Base-by-base conservation (phyloP, 2,888 invertebrate genomes). In the Nomada goodeniana region DNA sequence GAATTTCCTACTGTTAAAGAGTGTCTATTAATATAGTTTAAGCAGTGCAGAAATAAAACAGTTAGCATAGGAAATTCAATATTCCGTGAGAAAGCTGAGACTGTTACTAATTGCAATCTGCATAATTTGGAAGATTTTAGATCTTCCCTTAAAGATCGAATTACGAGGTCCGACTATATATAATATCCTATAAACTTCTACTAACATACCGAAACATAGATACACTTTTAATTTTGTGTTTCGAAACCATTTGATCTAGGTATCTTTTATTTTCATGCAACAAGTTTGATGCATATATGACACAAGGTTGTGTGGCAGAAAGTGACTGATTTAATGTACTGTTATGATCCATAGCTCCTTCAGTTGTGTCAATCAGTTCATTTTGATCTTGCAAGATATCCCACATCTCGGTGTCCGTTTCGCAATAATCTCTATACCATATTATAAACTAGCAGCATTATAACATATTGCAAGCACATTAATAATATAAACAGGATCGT, bases 401-500 rank as follows among this genome's bases (percentile, higher is more conserved):
- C 44, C 75, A 81, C 83, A 93, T 90, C 57, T 90, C 86, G 11
- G 86, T 78, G 9, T n/a, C 0, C 23, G 91, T 85, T n/a, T 59
- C 52, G 18, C 89, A 90, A 60, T 93, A 93, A 72, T 92, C 90
- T 78, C 93, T 93, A 60, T n/a, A 63, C 50, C 52, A 26, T 2
- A 76, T 29, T n/a, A 52, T 52, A 20, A 3, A 13, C 23, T 63
- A 65, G 42, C 11, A 70, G 53, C 36, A 2, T 3, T 47, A 47
- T 20, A 47, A 47, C 29, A 18, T 36, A 1, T 36, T 36, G 36
- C 36, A 36, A 36, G 1, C 36, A 7, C 36, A 36, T 36, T 36
- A 36, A 0, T 36, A 36, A 36, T 36, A 36, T 36, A 36, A 36
- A 36, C 36, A 36, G 36, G 36, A 36, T 36, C 36, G 36, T 29